phyloP scores from a whole-genome alignment of 35 echinoderm and acorn worm species.

The Heliocidaris erythrogramma region DNA sequence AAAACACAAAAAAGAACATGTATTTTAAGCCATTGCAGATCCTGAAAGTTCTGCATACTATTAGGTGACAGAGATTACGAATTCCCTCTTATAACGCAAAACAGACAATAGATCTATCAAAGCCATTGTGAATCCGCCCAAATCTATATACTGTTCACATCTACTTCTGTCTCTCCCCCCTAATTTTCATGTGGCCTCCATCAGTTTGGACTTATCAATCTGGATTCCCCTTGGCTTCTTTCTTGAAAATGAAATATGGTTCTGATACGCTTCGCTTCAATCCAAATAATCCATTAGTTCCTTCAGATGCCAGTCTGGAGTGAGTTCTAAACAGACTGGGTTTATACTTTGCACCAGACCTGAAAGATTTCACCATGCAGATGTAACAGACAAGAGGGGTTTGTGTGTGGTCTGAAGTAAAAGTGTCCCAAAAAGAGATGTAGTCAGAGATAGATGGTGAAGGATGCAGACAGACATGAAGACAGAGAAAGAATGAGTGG shows the following conservation, averaged over 20 bases:
- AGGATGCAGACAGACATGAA: not conserved
- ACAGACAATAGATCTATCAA: not conserved
- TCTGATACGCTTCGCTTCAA: not conserved
- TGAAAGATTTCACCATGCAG: not conserved
- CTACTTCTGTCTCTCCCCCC: not conserved
- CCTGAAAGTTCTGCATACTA: not conserved
- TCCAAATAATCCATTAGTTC: slow-evolving; percentile 18
- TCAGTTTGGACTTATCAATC: not conserved
- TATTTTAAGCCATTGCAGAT: not conserved
- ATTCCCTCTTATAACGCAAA: not conserved
- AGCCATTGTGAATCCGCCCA: not conserved
- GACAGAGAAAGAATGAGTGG: not conserved
- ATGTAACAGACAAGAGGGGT: not conserved
- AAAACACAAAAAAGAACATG: not conserved
- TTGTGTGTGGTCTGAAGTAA: not conserved
- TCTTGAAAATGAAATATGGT: not conserved
- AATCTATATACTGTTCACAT: not conserved
- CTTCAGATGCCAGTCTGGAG: not conserved
- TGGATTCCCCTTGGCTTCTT: not conserved
- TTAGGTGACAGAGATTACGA: not conserved
- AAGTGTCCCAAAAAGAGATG: not conserved
- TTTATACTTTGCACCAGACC: not conserved
- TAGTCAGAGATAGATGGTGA: not conserved
- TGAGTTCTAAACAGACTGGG: slow-evolving; percentile 1
- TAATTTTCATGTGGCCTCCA: not conserved